Evolutionary conservation across 2,888 invertebrate species (phyloP).

Genomic region (Blomia tropicalis): DNA sequence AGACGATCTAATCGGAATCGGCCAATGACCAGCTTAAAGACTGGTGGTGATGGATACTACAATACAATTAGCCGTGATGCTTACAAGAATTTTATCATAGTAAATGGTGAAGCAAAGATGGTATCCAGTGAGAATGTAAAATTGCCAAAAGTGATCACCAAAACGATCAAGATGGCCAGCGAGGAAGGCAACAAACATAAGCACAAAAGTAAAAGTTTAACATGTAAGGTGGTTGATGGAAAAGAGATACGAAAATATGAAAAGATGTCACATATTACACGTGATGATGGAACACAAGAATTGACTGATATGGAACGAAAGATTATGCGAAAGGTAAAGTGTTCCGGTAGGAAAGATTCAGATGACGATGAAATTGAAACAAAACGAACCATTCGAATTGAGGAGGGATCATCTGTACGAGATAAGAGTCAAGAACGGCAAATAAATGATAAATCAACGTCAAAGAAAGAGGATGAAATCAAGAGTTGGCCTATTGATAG

Average conservation of each 20-base stretch:
- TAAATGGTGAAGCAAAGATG: slow-evolving; percentile 19
- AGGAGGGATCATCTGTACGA: too few relatives aligned
- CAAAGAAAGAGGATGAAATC: not conserved
- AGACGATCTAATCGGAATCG: slow-evolving; percentile 5
- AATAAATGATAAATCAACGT: not conserved
- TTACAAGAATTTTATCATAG: slow-evolving; percentile 24
- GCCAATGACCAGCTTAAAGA: slow-evolving; percentile 27
- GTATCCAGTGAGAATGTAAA: slow-evolving; percentile 10
- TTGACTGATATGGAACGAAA: not conserved
- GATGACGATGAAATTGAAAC: not conserved
- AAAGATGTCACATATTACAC: not conserved
- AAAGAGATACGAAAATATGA: slow-evolving; percentile 12
- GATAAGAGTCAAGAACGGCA: not conserved
- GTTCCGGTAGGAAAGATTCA: not conserved
- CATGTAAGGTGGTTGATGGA: not conserved
- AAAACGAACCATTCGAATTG: too few relatives aligned
- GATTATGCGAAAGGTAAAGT: not conserved
- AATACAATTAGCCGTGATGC: slow-evolving; percentile 19
- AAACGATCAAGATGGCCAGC: not conserved
- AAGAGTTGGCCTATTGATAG: not conserved
- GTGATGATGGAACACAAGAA: not conserved
- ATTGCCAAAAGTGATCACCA: slow-evolving; percentile 11
- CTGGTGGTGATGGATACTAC: slow-evolving; percentile 26
- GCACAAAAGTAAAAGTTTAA: not conserved
- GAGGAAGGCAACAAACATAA: not conserved